phyloP scores from a whole-genome alignment of 64 coral and sea anemone genomes.

The Dendronephthya gigantea region DNA sequence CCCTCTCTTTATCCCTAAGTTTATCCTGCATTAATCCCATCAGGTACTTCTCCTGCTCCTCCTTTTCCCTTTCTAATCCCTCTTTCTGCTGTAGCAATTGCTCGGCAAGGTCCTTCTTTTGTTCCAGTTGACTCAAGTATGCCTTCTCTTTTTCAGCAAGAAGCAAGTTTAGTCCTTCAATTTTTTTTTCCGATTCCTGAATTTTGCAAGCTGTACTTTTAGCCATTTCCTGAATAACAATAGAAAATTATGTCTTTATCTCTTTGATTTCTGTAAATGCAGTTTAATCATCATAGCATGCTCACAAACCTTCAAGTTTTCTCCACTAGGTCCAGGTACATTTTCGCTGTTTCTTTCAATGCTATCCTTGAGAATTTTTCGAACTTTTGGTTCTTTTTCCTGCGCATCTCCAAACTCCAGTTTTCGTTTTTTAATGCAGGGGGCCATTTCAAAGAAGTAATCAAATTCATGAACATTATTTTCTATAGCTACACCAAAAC shows the following conservation, averaged over 20 bases:
- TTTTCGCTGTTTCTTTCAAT: not conserved
- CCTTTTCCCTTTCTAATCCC: constrained; percentile 63
- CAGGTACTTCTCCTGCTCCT: constrained; percentile 55
- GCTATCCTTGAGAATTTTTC: not conserved
- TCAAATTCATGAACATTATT: constrained; percentile 83
- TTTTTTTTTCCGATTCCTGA: constrained; percentile 70
- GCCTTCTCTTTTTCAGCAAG: constrained; percentile 78
- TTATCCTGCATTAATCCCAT: constrained; percentile 1
- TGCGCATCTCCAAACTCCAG: constrained; percentile 18
- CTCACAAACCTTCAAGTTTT: not conserved
- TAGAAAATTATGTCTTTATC: not conserved
- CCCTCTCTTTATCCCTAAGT: not conserved
- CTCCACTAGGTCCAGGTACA: not conserved
- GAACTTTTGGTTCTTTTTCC: constrained; percentile 9
- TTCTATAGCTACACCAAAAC: constrained; percentile 77
- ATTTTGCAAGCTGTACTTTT: constrained; percentile 21
- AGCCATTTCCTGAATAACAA: constrained; percentile 17
- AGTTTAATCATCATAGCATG: constrained; percentile 16
- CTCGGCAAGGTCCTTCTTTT: constrained; percentile 78
- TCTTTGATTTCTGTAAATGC: constrained; percentile 22
- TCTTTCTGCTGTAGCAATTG: constrained; percentile 60
- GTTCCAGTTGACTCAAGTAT: constrained; percentile 64
- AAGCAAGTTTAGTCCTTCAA: constrained; percentile 59
- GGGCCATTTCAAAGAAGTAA: constrained; percentile 66
- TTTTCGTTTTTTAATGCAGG: constrained; percentile 52